Evolutionary conservation across 2,888 invertebrate genomes (phyloP), one percentile per base, ranked within the genome.

Genomic region (Eupithecia centaureata): DNA sequence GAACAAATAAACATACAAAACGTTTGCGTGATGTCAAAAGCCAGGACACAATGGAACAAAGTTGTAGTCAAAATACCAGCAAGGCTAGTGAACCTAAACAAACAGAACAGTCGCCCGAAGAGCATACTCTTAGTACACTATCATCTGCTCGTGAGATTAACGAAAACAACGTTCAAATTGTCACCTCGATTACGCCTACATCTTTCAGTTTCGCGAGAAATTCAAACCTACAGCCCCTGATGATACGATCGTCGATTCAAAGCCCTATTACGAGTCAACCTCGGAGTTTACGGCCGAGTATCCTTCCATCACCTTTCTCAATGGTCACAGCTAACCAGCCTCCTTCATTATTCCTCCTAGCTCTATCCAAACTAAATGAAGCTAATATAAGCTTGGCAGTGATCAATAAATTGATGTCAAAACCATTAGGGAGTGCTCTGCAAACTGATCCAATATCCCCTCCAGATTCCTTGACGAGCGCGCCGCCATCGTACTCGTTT

Each of bases 401-500:
- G 5, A 51, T 82, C 33, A 79, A 76, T 30, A 74, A 72, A 58
- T 73, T 79, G n/a, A 78, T 70, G 68, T 32, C 71, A 10, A 51
- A 67, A 1, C 28, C 65, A 32, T 68, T 75, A 58, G 71, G 64
- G 61, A 65, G 66, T 12, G 51, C 73, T 59, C 67, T 72, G 10
- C 74, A 75, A 52, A 77, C 80, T 22, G 77, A 80, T 15, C 88
- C 89, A 51, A 62, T 87, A 33, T 81, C 86, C 0, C 84, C 92
- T 7, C 92, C 92, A 3, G 84, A 87, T 71, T 92, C 92, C 0
- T 77, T 92, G n/a, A 76, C 82, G 0, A 91, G 85, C 68, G 92
- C 92, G 8, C 92, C 92, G 3, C 92, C 92, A 0, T 91, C 92
- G 0, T 93, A 92, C 77, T 90, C 92, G 0, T 93, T 90, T 72